Base-by-base conservation (phyloP, 2,888 invertebrate species). In the Dryobota labecula region DNA sequence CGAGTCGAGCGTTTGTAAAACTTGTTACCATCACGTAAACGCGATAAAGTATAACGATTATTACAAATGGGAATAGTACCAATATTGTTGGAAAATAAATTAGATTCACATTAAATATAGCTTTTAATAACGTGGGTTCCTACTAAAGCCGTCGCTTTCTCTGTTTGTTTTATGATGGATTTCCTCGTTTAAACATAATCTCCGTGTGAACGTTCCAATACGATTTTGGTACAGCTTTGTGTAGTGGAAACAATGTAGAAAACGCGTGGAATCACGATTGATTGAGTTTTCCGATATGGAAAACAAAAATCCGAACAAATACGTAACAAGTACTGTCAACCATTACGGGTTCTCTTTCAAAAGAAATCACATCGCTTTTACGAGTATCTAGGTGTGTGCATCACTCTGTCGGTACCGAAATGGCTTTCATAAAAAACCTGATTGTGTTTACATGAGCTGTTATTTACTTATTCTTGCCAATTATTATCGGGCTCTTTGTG, bases 21-120 rank as follows among this genome's bases (percentile, higher is more conserved):
- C 56, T 73, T 66, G 33, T 67, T 49, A 71, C 70, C 49, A 68
- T 82, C 79, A 78, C 83, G 82, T 84, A 73, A 71, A 70, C 18
- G 49, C 68, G 43, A 78, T 83, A 78, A 84, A 78, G 56, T 83
- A 45, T 51, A 70, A 61, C 63, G 60, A 73, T 66, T 76, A 63
- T 69, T 69, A 73, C 61, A 61, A 75, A 75, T 78, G 49, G 58
- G 9, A 74, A 76, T 76, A 58, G 56, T 53, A 80, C 57, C 62
- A 66, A 82, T 65, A 84, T 68, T 61, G 61, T 73, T 71, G 33
- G 56, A 70, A 70, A 76, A 79, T 68, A 66, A 70, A 82, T 72
- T 63, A 33, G 2, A 58, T 70, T 65, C 43, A 58, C 41, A 67
- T 76, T 76, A 72, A 73, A 64, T 73, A 66, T 43, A 54, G 60